A percentile compares a stretch with the other conserved stretches of the same genome.
phyloP scores from a whole-genome alignment of 1,140 invertebrate species.

The Drosophila serrata region DNA sequence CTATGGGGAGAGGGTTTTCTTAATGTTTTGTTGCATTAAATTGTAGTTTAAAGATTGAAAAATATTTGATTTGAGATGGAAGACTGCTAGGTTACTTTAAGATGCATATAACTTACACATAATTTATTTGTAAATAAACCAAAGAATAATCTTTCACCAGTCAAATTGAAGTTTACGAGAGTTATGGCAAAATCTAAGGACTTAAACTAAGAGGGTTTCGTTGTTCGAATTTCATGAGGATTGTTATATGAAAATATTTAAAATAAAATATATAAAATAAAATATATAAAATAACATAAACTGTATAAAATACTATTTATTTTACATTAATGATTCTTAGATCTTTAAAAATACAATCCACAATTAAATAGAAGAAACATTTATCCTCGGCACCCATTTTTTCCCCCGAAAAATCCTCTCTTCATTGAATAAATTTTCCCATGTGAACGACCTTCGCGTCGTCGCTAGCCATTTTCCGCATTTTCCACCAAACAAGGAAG shows the following conservation, averaged over 20 bases:
- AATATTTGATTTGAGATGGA: not conserved
- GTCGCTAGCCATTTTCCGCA: slow-evolving; percentile 18
- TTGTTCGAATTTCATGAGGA: no score
- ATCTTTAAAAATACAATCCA: not conserved
- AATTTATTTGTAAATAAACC: not conserved
- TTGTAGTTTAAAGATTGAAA: not conserved
- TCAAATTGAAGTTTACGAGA: no score
- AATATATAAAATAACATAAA: not conserved
- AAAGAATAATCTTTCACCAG: no score
- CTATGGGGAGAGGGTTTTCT: no score
- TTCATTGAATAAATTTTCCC: not conserved
- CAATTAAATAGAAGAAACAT: not conserved
- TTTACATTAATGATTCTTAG: not conserved
- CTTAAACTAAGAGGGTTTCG: no score
- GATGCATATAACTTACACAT: no score
- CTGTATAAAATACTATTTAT: not conserved
- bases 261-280: not conserved
- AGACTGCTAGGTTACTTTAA: no score
- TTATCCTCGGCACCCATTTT: not conserved
- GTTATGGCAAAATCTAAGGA: no score
- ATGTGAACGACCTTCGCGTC: slow-evolving; percentile 39
- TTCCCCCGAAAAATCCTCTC: not conserved
- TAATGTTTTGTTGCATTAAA: not conserved
- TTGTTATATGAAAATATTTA: not conserved
- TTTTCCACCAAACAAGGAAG: slow-evolving; percentile 18